Base-by-base conservation (phyloP, 2,888 invertebrate species). In the Icerya purchasi region DNA sequence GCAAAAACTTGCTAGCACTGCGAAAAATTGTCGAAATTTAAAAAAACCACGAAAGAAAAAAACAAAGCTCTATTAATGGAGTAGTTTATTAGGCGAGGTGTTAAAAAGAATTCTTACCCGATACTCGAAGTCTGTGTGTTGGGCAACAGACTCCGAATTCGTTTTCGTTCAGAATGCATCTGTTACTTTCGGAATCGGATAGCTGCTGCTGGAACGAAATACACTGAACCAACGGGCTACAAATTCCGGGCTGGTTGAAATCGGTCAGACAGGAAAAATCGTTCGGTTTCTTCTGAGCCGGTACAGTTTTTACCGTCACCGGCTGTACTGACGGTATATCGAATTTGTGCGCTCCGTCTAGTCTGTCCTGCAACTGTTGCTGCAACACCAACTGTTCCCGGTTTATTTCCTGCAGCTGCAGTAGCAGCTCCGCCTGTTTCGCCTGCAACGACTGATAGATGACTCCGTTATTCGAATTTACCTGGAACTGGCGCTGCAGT, bases 121-220 rank as follows among this genome's bases (percentile, higher is more conserved):
- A 54, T 19, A 57, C 51, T 2, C 22, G 50, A 10, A 18, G 59
- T 60, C 54, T 61, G 2, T 36, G 36, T 36, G 19, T 2, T 0
- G 70, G 71, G 56, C 71, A 71, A 62, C 71, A 71, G 3, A 71
- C 71, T 2, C 71, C 71, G 22, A 68, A 63, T 57, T 69, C 66
- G 58, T 63, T 65, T 53, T 57, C 61, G 14, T 62, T 62, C 20
- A 71, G 64, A 5, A 64, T 63, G 62, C 71, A 71, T 1, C 70
- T 69, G 57, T 69, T 69, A 54, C 66, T 67, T 54, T 68, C 67
- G 36, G 71, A 62, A 55, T 69, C 69, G 1, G 70, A 68, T 19
- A 71, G 63, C 58, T 71, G 70, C 1, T 70, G 68, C 63, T 69
- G 71, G 64, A 71, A 69, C 3, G 68, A 67, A 60, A 70, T 65